Percentiles rank a stretch among this genome's conserved stretches.
Conservation (phyloP, 2,113 vertebrate species). For the Azemiops feae region DNA sequence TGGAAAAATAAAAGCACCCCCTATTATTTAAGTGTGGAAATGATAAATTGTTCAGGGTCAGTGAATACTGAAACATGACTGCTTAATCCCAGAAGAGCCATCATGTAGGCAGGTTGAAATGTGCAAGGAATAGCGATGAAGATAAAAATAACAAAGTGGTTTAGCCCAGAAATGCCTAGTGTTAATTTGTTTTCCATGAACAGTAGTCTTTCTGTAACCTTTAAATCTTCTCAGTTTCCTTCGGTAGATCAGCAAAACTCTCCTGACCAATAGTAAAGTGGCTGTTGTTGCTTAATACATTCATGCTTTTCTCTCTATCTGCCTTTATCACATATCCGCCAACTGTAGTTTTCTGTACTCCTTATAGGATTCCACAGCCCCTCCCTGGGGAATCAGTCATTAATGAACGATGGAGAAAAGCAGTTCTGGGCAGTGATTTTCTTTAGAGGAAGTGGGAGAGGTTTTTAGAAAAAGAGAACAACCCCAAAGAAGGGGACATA, state of each 20-base stretch:
- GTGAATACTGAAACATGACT: constrained; percentile 62
- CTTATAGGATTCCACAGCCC: neutral
- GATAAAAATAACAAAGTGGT: constrained; percentile 53
- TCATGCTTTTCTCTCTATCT: neutral
- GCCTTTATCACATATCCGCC: neutral
- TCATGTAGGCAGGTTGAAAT: constrained; percentile 48
- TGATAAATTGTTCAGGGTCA: constrained; percentile 57
- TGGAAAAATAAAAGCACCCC: constrained; percentile 61
- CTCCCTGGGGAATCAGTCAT: neutral
- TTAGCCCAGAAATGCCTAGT: constrained; percentile 45
- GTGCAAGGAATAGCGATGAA: constrained; percentile 51
- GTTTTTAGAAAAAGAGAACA: neutral
- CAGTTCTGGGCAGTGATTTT: neutral
- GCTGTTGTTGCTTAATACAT: neutral
- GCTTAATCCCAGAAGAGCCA: constrained; percentile 50
- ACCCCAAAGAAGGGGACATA: neutral
- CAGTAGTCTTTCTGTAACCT: constrained; percentile 38
- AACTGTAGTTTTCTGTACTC: neutral
- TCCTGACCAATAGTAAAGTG: neutral
- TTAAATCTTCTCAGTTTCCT: constrained; percentile 47
- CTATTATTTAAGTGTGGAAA: constrained; percentile 58
- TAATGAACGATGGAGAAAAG: neutral
- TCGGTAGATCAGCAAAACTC: constrained; percentile 47
- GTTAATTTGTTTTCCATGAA: constrained; percentile 49
- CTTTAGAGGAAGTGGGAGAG: neutral